Percentiles rank a stretch among this genome's conserved stretches.
phyloP scores from a whole-genome alignment of 2,888 invertebrate genomes.

The Hipparchia semele region DNA sequence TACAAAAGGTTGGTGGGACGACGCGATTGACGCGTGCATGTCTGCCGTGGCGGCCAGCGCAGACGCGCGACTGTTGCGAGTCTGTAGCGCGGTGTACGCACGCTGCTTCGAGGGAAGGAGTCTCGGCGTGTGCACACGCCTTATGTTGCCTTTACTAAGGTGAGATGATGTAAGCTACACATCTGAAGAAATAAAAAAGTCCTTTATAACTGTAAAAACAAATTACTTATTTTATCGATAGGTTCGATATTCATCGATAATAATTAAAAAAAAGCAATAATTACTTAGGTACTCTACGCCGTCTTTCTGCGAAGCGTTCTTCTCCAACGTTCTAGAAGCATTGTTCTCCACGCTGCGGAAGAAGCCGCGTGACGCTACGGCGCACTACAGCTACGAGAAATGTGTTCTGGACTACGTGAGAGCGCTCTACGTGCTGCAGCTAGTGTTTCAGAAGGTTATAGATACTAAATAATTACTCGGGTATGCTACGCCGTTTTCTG shows the following conservation, averaged over 20 bases:
- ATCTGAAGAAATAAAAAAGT: too few species aligned
- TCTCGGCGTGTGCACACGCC: conserved; percentile 45
- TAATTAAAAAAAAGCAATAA: too few species aligned
- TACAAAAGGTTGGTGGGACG: conserved; percentile 63
- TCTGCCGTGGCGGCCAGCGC: conserved; percentile 46
- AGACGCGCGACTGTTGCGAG: conserved; percentile 27
- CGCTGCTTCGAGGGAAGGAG: conserved; percentile 39
- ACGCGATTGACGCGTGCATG: conserved; percentile 57
- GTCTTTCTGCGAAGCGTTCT: conserved; percentile 55
- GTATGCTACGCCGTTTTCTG: too few species aligned
- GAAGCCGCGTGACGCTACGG: conserved; percentile 40
- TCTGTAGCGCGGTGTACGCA: conserved; percentile 44
- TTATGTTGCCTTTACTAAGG: conserved; percentile 62
- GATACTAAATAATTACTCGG: too few species aligned
- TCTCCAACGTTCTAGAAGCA: conserved; percentile 45
- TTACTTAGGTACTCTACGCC: conserved; percentile 52
- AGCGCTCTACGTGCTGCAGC: conserved; percentile 49
- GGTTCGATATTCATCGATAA: too few species aligned
- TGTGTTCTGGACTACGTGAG: conserved; percentile 47
- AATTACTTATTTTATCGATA: too few species aligned
- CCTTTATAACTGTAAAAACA: too few species aligned
- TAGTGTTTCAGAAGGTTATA: conserved; percentile 62
- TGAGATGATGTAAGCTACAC: conserved; percentile 34
- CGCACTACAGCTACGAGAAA: conserved; percentile 44
- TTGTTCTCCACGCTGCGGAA: conserved; percentile 45